A percentile compares a stretch with the other conserved stretches of the same genome.
Evolutionary conservation across 2,113 vertebrate genomes (phyloP).

Genomic region (Bubalus kerabau): DNA sequence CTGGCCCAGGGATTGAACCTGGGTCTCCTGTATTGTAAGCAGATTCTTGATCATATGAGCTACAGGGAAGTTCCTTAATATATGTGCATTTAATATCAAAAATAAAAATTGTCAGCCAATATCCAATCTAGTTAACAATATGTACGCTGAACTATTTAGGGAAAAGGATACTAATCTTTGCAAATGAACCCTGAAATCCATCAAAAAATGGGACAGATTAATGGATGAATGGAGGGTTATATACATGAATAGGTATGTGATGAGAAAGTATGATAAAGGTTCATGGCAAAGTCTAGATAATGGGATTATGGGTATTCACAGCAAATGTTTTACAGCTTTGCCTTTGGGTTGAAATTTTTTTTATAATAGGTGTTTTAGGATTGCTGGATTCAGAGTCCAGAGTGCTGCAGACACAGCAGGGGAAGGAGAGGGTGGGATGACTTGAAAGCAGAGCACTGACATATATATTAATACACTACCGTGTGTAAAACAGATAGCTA

Average conservation of each 20-base stretch:
- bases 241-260: neutral
- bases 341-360: neutral
- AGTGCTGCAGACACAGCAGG: neutral
- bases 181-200: neutral
- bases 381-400: neutral
- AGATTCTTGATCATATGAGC: neutral
- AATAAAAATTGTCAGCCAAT: neutral
- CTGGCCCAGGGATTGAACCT: neutral
- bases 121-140: neutral
- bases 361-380: neutral
- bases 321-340: neutral
- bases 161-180: neutral
- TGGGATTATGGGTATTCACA: neutral
- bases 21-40: neutral
- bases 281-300: neutral
- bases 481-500: neutral
- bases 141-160: neutral
- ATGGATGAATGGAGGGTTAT: neutral
- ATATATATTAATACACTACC: accelerated
- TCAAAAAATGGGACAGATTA: neutral
- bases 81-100: neutral
- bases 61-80: neutral
- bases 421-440: neutral
- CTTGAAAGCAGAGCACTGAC: neutral
- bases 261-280: neutral